These are phyloP conservation scores for Prinia subflava DNA, from an alignment of 2,113 vertebrate genomes.

Conservation along the genomic window DNA sequence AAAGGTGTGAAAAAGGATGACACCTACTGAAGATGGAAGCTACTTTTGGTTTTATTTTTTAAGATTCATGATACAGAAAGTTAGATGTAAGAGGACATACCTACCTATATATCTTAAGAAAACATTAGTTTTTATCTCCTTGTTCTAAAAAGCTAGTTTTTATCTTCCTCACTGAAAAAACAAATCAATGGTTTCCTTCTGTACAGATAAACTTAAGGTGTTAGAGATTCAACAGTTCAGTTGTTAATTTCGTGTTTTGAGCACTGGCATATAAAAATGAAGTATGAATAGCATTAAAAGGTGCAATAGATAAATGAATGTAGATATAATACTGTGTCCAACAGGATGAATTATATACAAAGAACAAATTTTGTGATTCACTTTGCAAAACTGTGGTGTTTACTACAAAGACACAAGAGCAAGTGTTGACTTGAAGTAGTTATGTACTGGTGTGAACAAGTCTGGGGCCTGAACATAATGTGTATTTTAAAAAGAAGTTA, in stretches of 20 bases:
- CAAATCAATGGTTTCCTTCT: conserved; percentile 10
- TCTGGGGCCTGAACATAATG: not conserved
- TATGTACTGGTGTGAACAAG: not conserved
- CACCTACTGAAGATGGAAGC: not conserved
- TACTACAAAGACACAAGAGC: conserved; percentile 27
- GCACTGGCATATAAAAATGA: conserved; percentile 57
- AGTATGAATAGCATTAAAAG: conserved; percentile 52
- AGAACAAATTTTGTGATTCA: conserved; percentile 17
- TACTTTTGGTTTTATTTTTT: conserved; percentile 10
- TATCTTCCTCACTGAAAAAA: not conserved
- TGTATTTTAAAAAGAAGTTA: not conserved
- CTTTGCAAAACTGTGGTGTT: conserved; percentile 46
- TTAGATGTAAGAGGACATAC: not conserved
- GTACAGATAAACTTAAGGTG: conserved; percentile 6
- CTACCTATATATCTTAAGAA: not conserved
- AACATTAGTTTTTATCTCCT: conserved; percentile 5
- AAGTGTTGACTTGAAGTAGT: not conserved
- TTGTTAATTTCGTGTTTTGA: conserved; percentile 40
- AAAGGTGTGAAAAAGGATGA: not conserved
- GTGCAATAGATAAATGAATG: conserved; percentile 66
- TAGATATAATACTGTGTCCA: conserved; percentile 41
- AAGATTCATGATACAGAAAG: not conserved
- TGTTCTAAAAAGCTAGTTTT: conserved; percentile 28
- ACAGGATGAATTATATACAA: not conserved
- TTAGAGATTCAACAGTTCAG: conserved; percentile 41